phyloP scores from a whole-genome alignment of 2,797 vertebrate species.

The Epinephelus malabaricus region DNA sequence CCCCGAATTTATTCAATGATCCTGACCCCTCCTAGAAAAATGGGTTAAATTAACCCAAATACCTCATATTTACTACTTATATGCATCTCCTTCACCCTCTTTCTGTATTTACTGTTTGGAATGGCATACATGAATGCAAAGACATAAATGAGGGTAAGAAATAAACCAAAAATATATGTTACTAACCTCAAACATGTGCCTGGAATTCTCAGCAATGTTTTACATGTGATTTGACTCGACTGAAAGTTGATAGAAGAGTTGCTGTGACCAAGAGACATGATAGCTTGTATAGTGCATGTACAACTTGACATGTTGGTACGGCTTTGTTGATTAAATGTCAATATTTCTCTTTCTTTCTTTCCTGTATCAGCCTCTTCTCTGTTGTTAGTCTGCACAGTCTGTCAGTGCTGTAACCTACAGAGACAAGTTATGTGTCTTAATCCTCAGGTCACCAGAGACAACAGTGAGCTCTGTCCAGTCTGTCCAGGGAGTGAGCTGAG shows the following conservation, averaged over 20 bases:
- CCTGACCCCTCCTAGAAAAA: conserved; percentile 32
- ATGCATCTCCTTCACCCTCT: background rate
- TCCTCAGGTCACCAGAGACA: too few relatives aligned
- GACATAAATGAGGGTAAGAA: background rate
- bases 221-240: background rate
- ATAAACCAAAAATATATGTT: background rate
- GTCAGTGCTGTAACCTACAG: background rate
- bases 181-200: background rate
- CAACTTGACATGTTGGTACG: background rate
- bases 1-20: conserved; percentile 76
- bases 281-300: conserved; percentile 7
- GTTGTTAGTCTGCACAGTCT: background rate
- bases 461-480: too few relatives aligned
- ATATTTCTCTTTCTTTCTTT: background rate
- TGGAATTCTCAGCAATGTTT: background rate
- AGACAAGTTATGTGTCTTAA: too few relatives aligned
- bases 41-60: background rate
- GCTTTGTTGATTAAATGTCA: background rate
- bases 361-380: background rate
- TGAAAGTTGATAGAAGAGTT: background rate
- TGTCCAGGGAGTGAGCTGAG: background rate
- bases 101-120: background rate
- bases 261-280: background rate
- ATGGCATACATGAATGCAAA: background rate
- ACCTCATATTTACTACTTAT: background rate